Base-by-base conservation (phyloP, 2,797 vertebrate genomes). In the Prunella strophiata region DNA sequence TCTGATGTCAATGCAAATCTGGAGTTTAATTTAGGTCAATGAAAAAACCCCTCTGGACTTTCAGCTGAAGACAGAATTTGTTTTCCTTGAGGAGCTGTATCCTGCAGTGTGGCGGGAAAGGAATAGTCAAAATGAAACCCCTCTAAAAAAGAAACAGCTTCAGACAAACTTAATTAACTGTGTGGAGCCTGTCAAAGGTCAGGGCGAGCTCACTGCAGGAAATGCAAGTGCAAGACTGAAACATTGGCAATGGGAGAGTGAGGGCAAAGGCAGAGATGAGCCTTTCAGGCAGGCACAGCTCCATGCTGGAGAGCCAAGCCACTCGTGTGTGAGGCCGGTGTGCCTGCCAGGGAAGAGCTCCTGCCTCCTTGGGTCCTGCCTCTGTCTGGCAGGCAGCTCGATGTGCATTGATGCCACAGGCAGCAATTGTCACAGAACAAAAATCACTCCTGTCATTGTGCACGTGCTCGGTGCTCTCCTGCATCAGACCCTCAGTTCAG, bases 181-280 rank as follows among this genome's bases (percentile, higher is more conserved):
- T 36, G 54, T 51, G 47, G 72, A 91, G 51, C 36, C 78, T 71
- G 51, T 76, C 76, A 83, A 86, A 82, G 92, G 85, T 86, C 89
- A 68, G 67, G 47, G 57, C 0, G 0, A 57, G 75, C 58, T 58
- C 55, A 18, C 50, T 0, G 16, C 21, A 3, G 88, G 86, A 92
- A 85, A 47, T 5, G 25, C 66, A 89, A 89, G 58, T 50, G 54
- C 57, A 18, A 57, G 78, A 6, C 36, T 80, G 77, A 71, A 78
- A 34, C 16, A 11, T 0, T 7, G 70, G 36, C 38, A n/a, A 16
- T 0, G 1, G 63, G 47, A 76, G 62, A 59, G 51, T 0, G 2
- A 63, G 43, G 38, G 59, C 22, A 42, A 23, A 27, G 61, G 42
- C 18, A 67, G 75, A 36, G 76, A 30, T 1, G 30, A 66, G n/a